Conservation (phyloP, 2,113 vertebrate species). For the Mus spicilegus region DNA sequence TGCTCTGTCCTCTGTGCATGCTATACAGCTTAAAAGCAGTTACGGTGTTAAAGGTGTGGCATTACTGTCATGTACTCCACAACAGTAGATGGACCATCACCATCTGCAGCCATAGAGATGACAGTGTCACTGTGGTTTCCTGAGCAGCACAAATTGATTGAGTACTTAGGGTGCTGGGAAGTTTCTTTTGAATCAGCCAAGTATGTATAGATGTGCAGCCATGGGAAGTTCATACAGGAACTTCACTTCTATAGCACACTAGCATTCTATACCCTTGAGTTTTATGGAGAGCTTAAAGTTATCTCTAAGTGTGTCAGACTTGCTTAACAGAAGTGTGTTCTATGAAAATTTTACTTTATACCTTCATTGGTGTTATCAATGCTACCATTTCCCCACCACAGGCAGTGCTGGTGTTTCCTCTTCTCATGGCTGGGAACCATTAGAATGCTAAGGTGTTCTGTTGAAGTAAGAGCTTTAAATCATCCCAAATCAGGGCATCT, state of each 20-base stretch:
- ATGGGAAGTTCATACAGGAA: neutral
- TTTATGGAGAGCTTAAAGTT: slow-evolving; percentile 42
- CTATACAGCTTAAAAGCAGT: neutral
- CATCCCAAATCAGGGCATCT: neutral
- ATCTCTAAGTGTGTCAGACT: slow-evolving; percentile 9
- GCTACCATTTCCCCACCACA: neutral
- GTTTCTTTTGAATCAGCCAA: slow-evolving; percentile 37
- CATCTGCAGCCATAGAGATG: slow-evolving; percentile 30
- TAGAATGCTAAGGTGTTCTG: neutral
- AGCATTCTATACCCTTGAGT: neutral
- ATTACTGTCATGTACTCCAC: neutral
- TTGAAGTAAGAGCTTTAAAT: slow-evolving; percentile 25
- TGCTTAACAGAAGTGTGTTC: slow-evolving; percentile 9
- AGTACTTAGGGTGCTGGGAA: neutral
- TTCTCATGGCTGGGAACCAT: neutral
- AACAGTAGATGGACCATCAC: neutral
- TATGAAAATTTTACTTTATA: slow-evolving; percentile 23
- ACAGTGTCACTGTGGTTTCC: neutral
- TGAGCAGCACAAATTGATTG: slow-evolving; percentile 45
- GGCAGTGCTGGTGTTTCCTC: slow-evolving; percentile 11
- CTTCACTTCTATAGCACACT: neutral
- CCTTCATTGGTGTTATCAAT: neutral
- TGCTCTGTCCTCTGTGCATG: neutral
- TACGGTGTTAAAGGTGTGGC: neutral
- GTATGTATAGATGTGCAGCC: neutral